Evolutionary conservation across 1,140 invertebrate species (phyloP).

Genomic region (Probaryconus sp.): DNA sequence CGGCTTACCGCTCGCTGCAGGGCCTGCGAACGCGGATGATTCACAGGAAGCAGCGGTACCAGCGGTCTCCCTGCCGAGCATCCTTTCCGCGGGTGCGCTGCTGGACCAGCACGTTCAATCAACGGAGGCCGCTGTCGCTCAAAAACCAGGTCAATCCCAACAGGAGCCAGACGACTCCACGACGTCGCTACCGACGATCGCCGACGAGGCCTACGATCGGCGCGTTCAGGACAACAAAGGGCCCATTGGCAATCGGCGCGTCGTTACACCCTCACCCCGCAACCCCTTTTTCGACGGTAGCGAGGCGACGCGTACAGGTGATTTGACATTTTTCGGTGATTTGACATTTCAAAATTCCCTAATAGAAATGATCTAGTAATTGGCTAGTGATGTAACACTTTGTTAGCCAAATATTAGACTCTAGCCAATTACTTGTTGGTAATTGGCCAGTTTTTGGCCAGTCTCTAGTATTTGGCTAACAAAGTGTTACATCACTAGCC

Average conservation of each 20-base stretch:
- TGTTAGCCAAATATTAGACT: no score
- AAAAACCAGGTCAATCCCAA: slow-evolving; percentile 13
- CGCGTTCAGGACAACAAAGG: neutral
- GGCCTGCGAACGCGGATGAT: slow-evolving; percentile 63
- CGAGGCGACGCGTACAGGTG: slow-evolving; percentile 46
- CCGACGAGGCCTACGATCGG: slow-evolving; percentile 11
- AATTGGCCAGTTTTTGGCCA: no score
- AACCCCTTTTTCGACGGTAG: slow-evolving; percentile 27
- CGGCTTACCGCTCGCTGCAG: slow-evolving; percentile 61
- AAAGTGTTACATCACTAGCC: no score
- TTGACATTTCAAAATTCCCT: no score
- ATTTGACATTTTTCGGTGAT: neutral
- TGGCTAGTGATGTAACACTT: no score
- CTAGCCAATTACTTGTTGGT: no score
- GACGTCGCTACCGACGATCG: slow-evolving; percentile 13
- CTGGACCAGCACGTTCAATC: slow-evolving; percentile 11
- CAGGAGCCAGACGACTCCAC: slow-evolving; percentile 28
- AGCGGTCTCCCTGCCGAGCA: slow-evolving; percentile 65
- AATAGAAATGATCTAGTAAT: no score
- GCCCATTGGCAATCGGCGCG: slow-evolving; percentile 5
- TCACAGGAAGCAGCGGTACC: slow-evolving; percentile 74
- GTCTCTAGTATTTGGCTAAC: no score
- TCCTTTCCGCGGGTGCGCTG: slow-evolving; percentile 26
- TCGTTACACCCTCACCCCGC: slow-evolving; percentile 9
- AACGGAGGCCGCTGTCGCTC: slow-evolving; percentile 23